Conservation (phyloP, 1,140 invertebrate genomes). For the Maniola jurtina region DNA sequence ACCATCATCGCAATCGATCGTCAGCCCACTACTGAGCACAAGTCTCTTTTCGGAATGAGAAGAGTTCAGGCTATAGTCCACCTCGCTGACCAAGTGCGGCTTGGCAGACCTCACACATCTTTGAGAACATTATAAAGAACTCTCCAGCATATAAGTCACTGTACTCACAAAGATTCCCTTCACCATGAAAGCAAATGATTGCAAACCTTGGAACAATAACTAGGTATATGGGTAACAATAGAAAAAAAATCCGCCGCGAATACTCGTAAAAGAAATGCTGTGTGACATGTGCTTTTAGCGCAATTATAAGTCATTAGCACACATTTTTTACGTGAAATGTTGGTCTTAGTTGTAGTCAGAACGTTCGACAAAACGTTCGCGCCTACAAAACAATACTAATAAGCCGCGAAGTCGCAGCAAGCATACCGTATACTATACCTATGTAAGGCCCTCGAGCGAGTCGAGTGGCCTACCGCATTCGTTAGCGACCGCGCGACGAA, state of each 20-base stretch:
- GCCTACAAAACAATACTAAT: slow-evolving; percentile 39
- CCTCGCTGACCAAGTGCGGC: too few species aligned
- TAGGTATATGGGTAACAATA: too few species aligned
- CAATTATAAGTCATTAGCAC: slow-evolving; percentile 20
- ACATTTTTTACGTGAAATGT: slow-evolving; percentile 20
- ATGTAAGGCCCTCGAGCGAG: slow-evolving; percentile 47
- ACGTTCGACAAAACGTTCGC: slow-evolving; percentile 31
- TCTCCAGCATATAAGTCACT: too few species aligned
- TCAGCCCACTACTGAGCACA: too few species aligned
- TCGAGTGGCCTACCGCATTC: slow-evolving; percentile 67
- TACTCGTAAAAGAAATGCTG: not conserved
- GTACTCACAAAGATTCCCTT: too few species aligned
- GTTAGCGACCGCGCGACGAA: slow-evolving; percentile 69
- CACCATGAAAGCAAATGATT: too few species aligned
- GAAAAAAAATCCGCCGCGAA: too few species aligned
- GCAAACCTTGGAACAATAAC: not conserved
- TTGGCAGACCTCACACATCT: too few species aligned
- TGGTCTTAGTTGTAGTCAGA: slow-evolving; percentile 23
- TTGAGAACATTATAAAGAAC: too few species aligned
- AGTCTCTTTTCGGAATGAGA: too few species aligned
- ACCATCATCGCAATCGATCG: too few species aligned
- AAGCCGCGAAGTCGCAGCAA: slow-evolving; percentile 42
- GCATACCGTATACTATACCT: slow-evolving; percentile 38
- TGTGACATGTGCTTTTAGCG: not conserved
- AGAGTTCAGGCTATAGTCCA: too few species aligned